Evolutionary conservation across 1,140 invertebrate species (phyloP), one percentile per base, ranked within the genome.

Genomic region (Trissolcus basalis): DNA sequence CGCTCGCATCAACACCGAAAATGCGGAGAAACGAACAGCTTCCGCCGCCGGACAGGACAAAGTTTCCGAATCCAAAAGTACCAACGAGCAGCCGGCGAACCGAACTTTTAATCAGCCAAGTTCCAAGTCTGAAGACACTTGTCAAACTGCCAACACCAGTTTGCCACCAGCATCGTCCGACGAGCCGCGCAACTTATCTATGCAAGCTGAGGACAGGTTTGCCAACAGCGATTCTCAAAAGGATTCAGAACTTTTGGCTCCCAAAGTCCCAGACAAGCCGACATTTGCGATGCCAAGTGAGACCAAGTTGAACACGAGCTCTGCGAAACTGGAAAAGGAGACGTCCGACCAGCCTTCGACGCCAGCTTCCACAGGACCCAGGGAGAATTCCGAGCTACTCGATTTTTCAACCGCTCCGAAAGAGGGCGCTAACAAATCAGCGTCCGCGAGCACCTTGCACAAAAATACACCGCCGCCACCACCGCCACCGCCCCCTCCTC

Each of bases 391-490:
- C 6, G 19, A 27, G 6, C 19, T 27, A 6, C 6, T 27, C 1
- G 19, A 27, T 27, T 27, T 27, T 27, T 27, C 19, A 27, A 3
- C 19, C 6, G 19, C 19, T 6, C 6, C 19, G 82, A 9, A 84
- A 73, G 45, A 45, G 55, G 7, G 12, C 56, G 9, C 8, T 53
- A 1, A 68, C 77, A 4, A 67, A n/a, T 82, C 86, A 84, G 87
- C n/a, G n/a, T n/a, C n/a, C n/a, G n/a, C n/a, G n/a, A n/a, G n/a
- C n/a, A n/a, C 81, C 80, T 89, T 86, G 83, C 90, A 75, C 79
- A 88, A 74, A 81, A 88, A 83, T 2, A 83, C 90, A 61, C 89
- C 90, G 7, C 84, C 90, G 0, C 86, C 89, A 1, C 87, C 90
- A 4, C 82, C 89, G 1, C 80, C 90, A 61, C 89, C 90, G 6